These are phyloP conservation scores for Enteromius treurensis DNA, from an alignment of 2,797 vertebrate species.

Conservation along the genomic window DNA sequence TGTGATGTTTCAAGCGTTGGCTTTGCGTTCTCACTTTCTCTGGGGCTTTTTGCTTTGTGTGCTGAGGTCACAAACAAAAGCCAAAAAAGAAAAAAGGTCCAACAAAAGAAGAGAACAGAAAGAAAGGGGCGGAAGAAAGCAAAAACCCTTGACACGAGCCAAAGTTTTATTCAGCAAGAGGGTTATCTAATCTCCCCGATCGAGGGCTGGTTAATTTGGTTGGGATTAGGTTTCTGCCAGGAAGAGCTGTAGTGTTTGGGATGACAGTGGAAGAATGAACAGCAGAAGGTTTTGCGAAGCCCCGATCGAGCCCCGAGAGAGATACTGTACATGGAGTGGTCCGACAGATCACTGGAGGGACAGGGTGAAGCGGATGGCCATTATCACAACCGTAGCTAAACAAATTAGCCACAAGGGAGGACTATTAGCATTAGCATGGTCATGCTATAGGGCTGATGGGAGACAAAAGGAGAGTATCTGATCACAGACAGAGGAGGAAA, in stretches of 20 bases:
- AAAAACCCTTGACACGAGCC: constrained; percentile 61
- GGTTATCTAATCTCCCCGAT: constrained; percentile 72
- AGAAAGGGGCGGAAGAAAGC: constrained; percentile 49
- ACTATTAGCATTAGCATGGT: constrained; percentile 42
- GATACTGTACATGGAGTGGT: constrained; percentile 64
- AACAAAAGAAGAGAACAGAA: constrained; percentile 41
- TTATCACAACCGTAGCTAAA: constrained; percentile 76
- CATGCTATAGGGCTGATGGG: neutral
- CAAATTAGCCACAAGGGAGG: constrained; percentile 77
- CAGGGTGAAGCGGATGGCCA: constrained; percentile 55
- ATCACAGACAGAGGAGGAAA: constrained; percentile 6
- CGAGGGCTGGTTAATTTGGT: constrained; percentile 64
- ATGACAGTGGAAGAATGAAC: constrained; percentile 33
- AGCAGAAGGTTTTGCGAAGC: constrained; percentile 53
- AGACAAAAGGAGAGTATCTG: constrained; percentile 35
- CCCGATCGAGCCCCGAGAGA: constrained; percentile 40
- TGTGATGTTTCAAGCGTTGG: constrained; percentile 46
- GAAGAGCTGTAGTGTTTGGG: constrained; percentile 31
- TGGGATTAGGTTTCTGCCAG: constrained; percentile 37
- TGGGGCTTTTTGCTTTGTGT: constrained; percentile 38
- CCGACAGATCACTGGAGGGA: constrained; percentile 70
- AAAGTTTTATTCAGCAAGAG: constrained; percentile 69
- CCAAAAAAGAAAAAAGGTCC: constrained; percentile 37
- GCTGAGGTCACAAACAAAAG: constrained; percentile 53
- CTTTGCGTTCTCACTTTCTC: constrained; percentile 16